Base-by-base conservation (phyloP, 1,140 invertebrate genomes). In the Anastrepha obliqua region DNA sequence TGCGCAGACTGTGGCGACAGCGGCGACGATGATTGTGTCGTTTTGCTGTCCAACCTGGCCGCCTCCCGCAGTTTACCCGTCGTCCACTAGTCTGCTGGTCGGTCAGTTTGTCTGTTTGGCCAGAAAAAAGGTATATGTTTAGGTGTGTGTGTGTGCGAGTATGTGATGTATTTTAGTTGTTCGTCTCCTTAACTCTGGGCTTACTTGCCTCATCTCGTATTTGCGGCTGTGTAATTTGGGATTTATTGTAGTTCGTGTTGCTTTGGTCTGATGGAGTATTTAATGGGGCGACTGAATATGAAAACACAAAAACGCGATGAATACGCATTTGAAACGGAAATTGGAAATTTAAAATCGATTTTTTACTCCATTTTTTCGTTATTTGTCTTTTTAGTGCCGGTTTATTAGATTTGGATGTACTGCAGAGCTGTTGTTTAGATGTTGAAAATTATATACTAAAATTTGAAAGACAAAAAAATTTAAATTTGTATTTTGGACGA, bases 281-380 rank as follows among this genome's bases (percentile, higher is more conserved):
- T 64, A 65, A 70, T 62, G 64, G 67, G 81, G 81, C 88, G 85
- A 78, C 78, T 74, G 86, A 81, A 65, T 64, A 47, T 44, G 44
- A 65, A 87, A 29, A 55, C 51, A 65, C 86, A 78, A 87, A 74
- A 58, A 87, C 55, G 78, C 64, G 55, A 78, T 67, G 67, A 87
- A 87, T 67, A 59, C 87, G 60, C 70, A 87, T 87, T 87, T 87
- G 70, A 88, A 87, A 88, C 88, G 88, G 88, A 88, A 88, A 88
- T 88, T 88, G 88, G 88, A 88, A 88, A 88, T 87, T 88, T 88
- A 88, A 87, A 88, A 88, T 87, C 88, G 85, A 88, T 81, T 64
- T 85, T 60, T 87, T 87, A 51, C 70, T 58, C 64, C 20, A 74
- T 42, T 88, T 55, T 70, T 70, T 58, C 85, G 74, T 74, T 29